Evolutionary conservation across 2,113 vertebrate species (phyloP), one percentile per base, ranked within the genome.

Genomic region (Podilymbus podiceps): DNA sequence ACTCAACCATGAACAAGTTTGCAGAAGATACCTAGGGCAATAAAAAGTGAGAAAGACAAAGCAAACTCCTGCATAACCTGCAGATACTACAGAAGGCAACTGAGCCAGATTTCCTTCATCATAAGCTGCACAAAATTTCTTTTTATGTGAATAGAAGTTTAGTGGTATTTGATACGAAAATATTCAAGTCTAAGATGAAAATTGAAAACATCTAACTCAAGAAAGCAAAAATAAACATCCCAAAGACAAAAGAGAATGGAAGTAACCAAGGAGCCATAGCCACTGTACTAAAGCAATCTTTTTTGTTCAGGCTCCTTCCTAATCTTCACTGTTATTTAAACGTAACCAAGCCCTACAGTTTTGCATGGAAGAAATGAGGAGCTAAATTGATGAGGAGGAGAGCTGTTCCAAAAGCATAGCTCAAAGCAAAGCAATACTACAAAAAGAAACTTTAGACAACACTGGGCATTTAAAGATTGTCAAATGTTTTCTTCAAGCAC

Each of bases 171-270:
- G 33, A 35, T 68, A 95, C 56, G 73, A 84, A 90, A 94, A 42
- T 13, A 90, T 18, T 74, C 30, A n/a, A 21, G 67, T 73, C 12
- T 18, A 56, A 58, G 73, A 90, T 38, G 44, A 94, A 93, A 92
- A 88, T 13, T 17, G 7, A 86, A 90, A 77, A 72, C 44, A 47
- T 55, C 38, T 47, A 83, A 90, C 5, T 6, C 78, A 90, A 71
- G n/a, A 74, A 90, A 90, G 63, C 20, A 92, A 84, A 96, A 93
- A 83, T 49, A 90, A 77, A 71, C 44, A 94, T 27, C 52, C 49
- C 11, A 18, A 33, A 95, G 80, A 67, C 52, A 89, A 91, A 77
- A 81, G 2, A 49, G 60, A 85, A 72, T 44, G 63, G 90, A 94
- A 85, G 9, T 33, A 90, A 86, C 80, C 35, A 67, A 74, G 68